Conservation (phyloP, 2,113 vertebrate species). For the Bos javanicus region DNA sequence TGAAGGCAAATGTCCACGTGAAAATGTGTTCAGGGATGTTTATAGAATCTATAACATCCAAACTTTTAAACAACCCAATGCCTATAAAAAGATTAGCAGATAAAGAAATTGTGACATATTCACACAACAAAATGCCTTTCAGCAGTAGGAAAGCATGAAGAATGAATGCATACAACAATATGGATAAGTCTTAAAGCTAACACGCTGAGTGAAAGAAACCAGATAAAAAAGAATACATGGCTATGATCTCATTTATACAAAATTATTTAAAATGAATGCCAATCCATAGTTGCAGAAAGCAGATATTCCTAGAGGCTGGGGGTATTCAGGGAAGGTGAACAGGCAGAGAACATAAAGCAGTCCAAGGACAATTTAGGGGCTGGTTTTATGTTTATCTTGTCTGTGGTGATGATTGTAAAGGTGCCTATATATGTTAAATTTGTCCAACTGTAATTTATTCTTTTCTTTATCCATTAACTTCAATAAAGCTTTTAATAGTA, state of each 20-base stretch:
- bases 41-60: neutral
- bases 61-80: neutral
- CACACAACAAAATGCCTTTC: neutral
- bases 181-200: neutral
- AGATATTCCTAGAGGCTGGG: neutral
- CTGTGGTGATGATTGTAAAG: neutral
- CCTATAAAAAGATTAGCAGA: neutral
- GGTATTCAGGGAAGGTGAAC: neutral
- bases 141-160: neutral
- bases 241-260: neutral
- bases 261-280: neutral
- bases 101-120: neutral
- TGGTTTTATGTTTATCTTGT: neutral
- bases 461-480: neutral
- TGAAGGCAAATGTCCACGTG: neutral
- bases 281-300: neutral
- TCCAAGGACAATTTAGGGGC: neutral
- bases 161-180: neutral
- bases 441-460: neutral
- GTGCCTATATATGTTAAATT: neutral
- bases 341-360: neutral
- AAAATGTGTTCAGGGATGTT: neutral
- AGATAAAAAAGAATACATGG: neutral
- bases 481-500: neutral
- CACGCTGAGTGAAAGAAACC: neutral